Conservation (phyloP, 2,113 vertebrate species). For the Larimichthys polyactis region DNA sequence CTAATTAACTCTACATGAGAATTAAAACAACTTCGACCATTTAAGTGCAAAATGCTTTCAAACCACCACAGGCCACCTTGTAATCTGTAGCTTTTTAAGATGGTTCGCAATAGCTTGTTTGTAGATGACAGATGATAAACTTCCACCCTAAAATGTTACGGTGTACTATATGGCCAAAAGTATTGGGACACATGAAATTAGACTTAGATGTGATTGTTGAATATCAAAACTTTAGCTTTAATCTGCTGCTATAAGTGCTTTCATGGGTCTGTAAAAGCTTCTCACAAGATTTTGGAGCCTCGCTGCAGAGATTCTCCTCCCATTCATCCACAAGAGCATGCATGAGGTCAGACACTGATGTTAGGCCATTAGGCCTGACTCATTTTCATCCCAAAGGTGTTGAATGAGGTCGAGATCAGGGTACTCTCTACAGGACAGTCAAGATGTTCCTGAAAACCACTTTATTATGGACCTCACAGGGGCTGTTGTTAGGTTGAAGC, state of each 20-base stretch:
- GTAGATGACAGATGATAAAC: background rate
- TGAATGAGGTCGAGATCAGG: background rate
- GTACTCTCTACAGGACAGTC: background rate
- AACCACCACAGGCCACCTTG: background rate
- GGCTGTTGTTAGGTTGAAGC: background rate
- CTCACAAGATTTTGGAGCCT: no score
- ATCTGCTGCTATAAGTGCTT: background rate
- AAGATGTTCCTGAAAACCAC: background rate
- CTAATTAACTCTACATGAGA: conserved; percentile 14
- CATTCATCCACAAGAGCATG: background rate
- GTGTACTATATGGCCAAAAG: background rate
- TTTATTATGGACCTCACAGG: background rate
- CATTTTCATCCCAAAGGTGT: background rate
- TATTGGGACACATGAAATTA: background rate
- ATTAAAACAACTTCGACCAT: background rate
- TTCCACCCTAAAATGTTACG: background rate
- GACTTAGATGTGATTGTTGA: background rate
- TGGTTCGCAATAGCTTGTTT: background rate
- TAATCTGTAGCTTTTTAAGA: background rate
- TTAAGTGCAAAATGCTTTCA: conserved; percentile 2
- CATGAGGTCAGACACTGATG: background rate
- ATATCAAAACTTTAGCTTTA: background rate
- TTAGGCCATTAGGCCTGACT: background rate
- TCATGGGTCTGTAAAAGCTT: no score
- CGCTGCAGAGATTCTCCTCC: background rate